phyloP scores from a whole-genome alignment of 1,140 invertebrate species.

The Megalonaias nervosa region DNA sequence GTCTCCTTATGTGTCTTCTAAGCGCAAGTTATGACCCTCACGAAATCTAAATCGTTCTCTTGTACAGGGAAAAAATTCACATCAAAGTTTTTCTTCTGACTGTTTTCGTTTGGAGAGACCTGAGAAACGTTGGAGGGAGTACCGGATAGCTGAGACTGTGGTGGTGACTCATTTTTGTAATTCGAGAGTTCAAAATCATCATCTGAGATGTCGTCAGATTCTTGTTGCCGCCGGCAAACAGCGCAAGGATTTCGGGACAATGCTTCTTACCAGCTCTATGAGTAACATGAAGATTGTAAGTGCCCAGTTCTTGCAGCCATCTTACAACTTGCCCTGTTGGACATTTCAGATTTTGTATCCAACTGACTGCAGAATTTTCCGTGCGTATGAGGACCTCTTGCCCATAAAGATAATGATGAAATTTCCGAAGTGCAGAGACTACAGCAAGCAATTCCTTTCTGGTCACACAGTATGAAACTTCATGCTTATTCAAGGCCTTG shows the following conservation, averaged over 20 bases:
- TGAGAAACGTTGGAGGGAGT: too few species aligned
- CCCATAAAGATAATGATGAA: slow-evolving; percentile 40
- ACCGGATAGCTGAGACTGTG: too few species aligned
- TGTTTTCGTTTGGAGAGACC: too few species aligned
- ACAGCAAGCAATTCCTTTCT: slow-evolving; percentile 46
- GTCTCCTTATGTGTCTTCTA: too few species aligned
- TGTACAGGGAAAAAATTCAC: too few species aligned
- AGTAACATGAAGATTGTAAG: slow-evolving; percentile 48
- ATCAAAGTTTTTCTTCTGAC: too few species aligned
- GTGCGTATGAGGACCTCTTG: slow-evolving; percentile 41
- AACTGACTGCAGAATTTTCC: slow-evolving; percentile 54
- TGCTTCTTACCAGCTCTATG: slow-evolving; percentile 52
- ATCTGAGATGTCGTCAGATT: too few species aligned
- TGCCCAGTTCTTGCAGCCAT: too few species aligned
- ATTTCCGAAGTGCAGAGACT: slow-evolving; percentile 26
- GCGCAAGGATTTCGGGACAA: slow-evolving; percentile 32
- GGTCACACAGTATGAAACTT: slow-evolving; percentile 71
- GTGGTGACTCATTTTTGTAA: too few species aligned
- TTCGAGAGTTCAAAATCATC: too few species aligned
- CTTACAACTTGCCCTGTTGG: slow-evolving; percentile 50
- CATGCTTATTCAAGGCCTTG: slow-evolving; percentile 49
- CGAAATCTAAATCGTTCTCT: too few species aligned
- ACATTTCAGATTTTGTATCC: slow-evolving; percentile 41
- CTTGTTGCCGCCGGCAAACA: slow-evolving; percentile 27
- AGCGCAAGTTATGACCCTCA: too few species aligned